Evolutionary conservation across 2,888 invertebrate genomes (phyloP), one percentile per base, ranked within the genome.

Genomic region (Lissonota sp.): DNA sequence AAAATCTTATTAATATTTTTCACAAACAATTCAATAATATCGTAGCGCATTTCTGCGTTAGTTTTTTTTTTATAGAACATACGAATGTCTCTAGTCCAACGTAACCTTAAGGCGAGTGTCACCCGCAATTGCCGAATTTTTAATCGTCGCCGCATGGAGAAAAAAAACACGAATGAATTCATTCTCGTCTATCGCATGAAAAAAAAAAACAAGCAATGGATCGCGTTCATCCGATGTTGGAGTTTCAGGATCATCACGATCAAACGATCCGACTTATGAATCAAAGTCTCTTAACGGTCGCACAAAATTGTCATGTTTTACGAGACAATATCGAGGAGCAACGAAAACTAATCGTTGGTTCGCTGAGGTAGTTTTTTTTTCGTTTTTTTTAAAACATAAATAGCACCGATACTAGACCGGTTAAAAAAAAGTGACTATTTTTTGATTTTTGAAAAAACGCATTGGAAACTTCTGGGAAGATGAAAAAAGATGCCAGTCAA

Each of bases 301-400:
- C 76, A 12, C 40, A 14, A 14, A 69, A 80, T 69, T 80, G 76
- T 53, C 72, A 64, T 4, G 44, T 49, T 0, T 67, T 84, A 57
- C 49, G 79, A 16, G 58, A 79, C 51, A 40, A 73, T 14, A 51
- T 85, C 5, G 62, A 53, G 5, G 10, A 69, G 63, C 70, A 70
- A 6, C 85, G 58, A 49, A 70, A 37, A 8, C 66, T 73, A 8
- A 66, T 86, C 8, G 5, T 37, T 10, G 63, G 67, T 39, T 40
- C 74, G 4, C 39, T 70, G 6, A 79, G 80, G 84, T 85, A 76
- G 7, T 72, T 40, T 63, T 80, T 40, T 16, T 8, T n/a, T n/a
- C n/a, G n/a, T n/a, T n/a, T n/a, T n/a, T n/a, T n/a, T n/a, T n/a
- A n/a, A n/a, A n/a, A n/a, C n/a, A n/a, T n/a, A n/a, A n/a, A n/a